Conservation (phyloP, 23 tunicate genomes). For the Trididemnum nubilum region DNA sequence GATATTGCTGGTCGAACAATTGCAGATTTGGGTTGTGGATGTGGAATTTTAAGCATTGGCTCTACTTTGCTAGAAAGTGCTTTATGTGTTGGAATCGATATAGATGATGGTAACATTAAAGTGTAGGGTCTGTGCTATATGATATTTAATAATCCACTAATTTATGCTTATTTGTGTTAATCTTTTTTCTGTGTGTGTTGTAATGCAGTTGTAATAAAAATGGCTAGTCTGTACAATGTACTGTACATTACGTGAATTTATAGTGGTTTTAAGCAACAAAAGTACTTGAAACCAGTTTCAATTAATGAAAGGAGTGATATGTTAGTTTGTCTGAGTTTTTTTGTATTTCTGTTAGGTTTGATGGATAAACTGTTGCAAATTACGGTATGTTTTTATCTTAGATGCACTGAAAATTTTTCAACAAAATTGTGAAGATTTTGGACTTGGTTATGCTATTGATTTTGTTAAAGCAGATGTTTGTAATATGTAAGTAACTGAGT, state of each 20-base stretch:
- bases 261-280: too few species aligned
- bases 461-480: slow-evolving; percentile 43
- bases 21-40: slow-evolving; percentile 83
- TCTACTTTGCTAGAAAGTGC: slow-evolving; percentile 56
- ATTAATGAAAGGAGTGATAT: too few species aligned
- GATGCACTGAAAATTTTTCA: slow-evolving; percentile 67
- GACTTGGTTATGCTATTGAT: slow-evolving; percentile 33
- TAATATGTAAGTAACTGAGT: neutral
- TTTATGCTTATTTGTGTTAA: neutral
- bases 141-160: neutral
- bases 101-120: slow-evolving; percentile 63
- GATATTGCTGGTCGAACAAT: slow-evolving; percentile 62
- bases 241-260: too few species aligned
- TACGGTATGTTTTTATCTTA: neutral
- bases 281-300: too few species aligned
- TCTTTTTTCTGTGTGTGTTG: neutral
- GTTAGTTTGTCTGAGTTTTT: too few species aligned
- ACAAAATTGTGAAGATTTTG: slow-evolving; percentile 44
- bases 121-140: neutral
- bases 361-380: too few species aligned
- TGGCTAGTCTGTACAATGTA: too few species aligned
- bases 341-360: too few species aligned
- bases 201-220: neutral
- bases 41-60: slow-evolving; percentile 77
- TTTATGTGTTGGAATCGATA: slow-evolving; percentile 57